Base-by-base conservation (phyloP, 92 coral and sea anemone genomes). In the Actinostola sp. region DNA sequence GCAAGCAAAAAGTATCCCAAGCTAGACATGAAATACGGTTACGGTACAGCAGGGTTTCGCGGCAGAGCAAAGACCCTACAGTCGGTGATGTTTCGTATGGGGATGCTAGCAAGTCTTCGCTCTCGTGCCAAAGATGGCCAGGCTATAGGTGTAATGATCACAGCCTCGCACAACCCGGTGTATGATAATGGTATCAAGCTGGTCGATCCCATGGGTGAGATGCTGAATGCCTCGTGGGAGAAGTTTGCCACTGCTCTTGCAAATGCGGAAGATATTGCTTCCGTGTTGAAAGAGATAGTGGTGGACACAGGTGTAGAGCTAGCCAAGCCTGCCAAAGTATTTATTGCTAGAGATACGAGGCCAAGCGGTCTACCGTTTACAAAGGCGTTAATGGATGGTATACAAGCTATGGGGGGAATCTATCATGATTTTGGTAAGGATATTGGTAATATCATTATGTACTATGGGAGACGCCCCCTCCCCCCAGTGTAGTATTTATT, bases 1-100 rank as follows among this genome's bases (percentile, higher is more conserved):
- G 84, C 81, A 28, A 80, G 89, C 66, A 61, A 69, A 71, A 52
- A 61, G 44, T 91, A 95, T 54, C 97, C 95, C 16, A 92, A 95
- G 58, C 92, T 91, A 9, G 84, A 83, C 52, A 64, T 85, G 20
- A 92, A 72, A 76, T 95, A 88, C 70, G 29, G 92, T 36, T 95
- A 95, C 57, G 99, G 99, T 19, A 95, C 99, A 34, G 99, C 99
- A 2, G 99, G 99, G 4, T 95, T 95, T 73, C 96, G 99, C 32
- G 66, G 78, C 41, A 72, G 79, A 14, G 88, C 97, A 10, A 89
- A 78, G 42, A 39, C 65, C 19, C 90, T 95, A 2, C 88, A 92
- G 56, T 84, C 97, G 56, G 99, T 95, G 13, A 95, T 95, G 99
- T 95, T 79, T 43, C 92, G 97, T 62, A 95, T 95, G 99, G 99